phyloP scores from a whole-genome alignment of 1,140 invertebrate genomes.

The Anagrus nilaparvatae region DNA sequence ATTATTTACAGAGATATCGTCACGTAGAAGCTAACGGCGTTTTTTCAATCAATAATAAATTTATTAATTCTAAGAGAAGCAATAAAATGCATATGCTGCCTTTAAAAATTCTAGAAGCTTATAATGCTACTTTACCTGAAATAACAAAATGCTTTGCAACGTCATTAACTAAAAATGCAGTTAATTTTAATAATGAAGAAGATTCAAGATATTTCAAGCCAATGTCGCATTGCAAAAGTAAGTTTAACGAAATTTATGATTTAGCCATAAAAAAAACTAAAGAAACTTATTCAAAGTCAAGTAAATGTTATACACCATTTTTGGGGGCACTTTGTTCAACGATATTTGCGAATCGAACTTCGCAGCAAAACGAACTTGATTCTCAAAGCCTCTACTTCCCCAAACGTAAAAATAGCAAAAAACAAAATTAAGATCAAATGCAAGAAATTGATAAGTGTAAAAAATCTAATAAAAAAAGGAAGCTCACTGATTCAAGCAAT shows the following conservation, averaged over 20 bases:
- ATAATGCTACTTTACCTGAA: conserved; percentile 32
- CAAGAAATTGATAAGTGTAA: no score
- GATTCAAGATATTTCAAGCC: no score
- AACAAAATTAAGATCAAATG: no score
- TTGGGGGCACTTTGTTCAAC: conserved; percentile 31
- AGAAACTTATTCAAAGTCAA: conserved; percentile 28
- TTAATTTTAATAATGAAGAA: no score
- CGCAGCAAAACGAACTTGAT: no score
- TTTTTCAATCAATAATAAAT: not conserved
- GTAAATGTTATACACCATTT: conserved; percentile 31
- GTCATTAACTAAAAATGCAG: conserved; percentile 11
- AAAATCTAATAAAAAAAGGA: no score
- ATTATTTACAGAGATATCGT: conserved; percentile 37
- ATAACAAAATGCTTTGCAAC: conserved; percentile 27
- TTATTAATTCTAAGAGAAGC: not conserved
- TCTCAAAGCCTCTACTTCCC: no score
- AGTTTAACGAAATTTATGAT: conserved; percentile 24
- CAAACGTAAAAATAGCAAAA: no score
- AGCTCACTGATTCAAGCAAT: no score
- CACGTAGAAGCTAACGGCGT: conserved; percentile 40
- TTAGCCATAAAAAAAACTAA: conserved; percentile 28
- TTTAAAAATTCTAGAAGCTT: conserved; percentile 27
- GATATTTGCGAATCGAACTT: no score
- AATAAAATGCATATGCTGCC: conserved; percentile 16
- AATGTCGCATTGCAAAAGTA: conserved; percentile 29